Evolutionary conservation across 2,888 invertebrate genomes (phyloP), one percentile per base, ranked within the genome.

Genomic region (Hemicrepidius hirtus): DNA sequence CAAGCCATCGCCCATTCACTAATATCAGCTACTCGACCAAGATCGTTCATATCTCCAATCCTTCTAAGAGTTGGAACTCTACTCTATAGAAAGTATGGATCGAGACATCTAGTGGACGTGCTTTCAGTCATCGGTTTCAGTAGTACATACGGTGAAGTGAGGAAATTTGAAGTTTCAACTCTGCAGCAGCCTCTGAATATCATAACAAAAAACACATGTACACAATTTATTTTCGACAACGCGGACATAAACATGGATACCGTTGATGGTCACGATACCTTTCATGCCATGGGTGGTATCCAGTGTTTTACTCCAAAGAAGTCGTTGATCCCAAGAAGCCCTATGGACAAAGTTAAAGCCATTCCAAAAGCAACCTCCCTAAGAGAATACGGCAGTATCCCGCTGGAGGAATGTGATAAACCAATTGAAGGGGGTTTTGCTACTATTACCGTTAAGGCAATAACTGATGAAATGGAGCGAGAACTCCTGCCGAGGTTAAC

Each of bases 81-180:
- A 40, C 59, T 59, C 40, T 40, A 59, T 40, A 37, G 40, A 40
- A 59, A 59, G 59, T 59, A 59, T 40, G 57, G 57, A 57, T 57
- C 57, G 35, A 57, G 16, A 57, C 35, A 57, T 32, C 37, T 57
- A 35, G 9, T 60, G 21, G 41, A 41, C 1, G 41, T 60, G 13
- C 18, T 57, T 35, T 57, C 57, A 57, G 35, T 10, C 35, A 41
- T 60, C 21, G 41, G 60, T 4, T 60, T 59, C 40, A 32, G 13
- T 32, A 16, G 57, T 57, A 32, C 24, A 24, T 24, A 24, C 5
- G 2, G 2, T 5, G 24, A 24, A 24, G 24, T 24, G 2, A 2
- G 5, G 24, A 2, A 3, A 5, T 24, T 24, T 24, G 3, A 24
- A 24, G 24, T 5, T 3, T 24, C 24, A 3, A 5, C 5, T 5